phyloP scores from a whole-genome alignment of 2,888 invertebrate species.

The Callosobruchus maculatus region DNA sequence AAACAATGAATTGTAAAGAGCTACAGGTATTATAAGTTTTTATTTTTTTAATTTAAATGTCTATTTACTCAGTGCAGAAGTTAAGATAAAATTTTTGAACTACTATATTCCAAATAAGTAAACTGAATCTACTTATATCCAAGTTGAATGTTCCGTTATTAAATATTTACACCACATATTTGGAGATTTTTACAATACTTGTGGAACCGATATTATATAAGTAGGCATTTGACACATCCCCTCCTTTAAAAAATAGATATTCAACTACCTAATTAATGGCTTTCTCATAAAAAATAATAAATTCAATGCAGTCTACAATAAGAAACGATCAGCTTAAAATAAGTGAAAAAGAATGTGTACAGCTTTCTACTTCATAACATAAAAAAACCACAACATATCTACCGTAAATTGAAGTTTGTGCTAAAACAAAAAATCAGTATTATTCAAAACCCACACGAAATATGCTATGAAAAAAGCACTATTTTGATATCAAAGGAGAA shows the following conservation, averaged over 20 bases:
- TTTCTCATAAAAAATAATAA: not conserved
- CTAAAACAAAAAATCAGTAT: not conserved
- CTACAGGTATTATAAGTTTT: slow-evolving; percentile 16
- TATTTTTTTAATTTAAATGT: slow-evolving; percentile 5
- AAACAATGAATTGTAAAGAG: slow-evolving; percentile 26
- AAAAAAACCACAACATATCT: not conserved
- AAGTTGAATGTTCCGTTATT: not conserved
- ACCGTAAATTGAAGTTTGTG: not conserved
- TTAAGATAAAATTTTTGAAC: not conserved
- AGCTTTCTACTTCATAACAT: not conserved
- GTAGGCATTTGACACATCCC: not conserved
- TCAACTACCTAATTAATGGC: not conserved
- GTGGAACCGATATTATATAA: not conserved
- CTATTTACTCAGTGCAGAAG: slow-evolving; percentile 6
- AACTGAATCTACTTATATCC: not conserved
- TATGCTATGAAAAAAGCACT: not conserved
- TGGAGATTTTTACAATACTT: not conserved
- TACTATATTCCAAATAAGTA: not conserved
- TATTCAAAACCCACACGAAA: not conserved
- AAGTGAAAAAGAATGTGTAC: not conserved
- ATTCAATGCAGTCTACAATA: not conserved
- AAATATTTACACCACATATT: not conserved
- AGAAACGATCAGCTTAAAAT: not conserved
- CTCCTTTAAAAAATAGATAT: not conserved
- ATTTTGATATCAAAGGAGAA: not conserved